phyloP scores from a whole-genome alignment of 2,888 invertebrate genomes.

The Dexiosoma caninum region DNA sequence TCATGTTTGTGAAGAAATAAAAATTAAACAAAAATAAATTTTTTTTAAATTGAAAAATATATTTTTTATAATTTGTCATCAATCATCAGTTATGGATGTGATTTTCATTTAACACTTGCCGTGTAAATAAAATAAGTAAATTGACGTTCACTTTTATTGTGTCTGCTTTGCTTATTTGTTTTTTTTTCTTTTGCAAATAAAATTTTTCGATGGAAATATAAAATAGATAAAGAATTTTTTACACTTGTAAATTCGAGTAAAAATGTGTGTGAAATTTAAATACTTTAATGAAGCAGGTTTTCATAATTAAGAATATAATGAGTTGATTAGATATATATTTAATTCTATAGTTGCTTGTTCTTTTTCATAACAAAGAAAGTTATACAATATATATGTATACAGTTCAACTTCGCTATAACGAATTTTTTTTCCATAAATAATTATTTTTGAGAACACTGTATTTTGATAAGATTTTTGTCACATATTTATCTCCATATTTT shows the following conservation, averaged over 20 bases:
- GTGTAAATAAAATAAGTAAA: conserved; percentile 39
- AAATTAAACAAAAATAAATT: too few relatives aligned
- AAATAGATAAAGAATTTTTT: not conserved
- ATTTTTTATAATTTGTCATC: conserved; percentile 32
- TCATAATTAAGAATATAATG: conserved; percentile 45
- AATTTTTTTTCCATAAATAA: too few relatives aligned
- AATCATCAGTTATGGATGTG: conserved; percentile 46
- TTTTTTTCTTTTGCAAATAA: not conserved
- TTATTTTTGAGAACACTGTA: too few relatives aligned
- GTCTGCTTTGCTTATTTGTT: not conserved
- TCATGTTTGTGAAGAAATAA: not conserved
- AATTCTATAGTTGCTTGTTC: not conserved
- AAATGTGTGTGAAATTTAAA: not conserved
- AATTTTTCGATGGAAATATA: not conserved
- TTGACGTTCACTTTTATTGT: not conserved
- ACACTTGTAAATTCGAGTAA: not conserved
- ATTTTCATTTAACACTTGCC: conserved; percentile 46
- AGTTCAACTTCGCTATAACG: too few relatives aligned
- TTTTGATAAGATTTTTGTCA: too few relatives aligned
- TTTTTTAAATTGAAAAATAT: not conserved
- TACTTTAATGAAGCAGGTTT: not conserved
- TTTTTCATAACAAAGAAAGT: not conserved
- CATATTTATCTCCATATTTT: too few relatives aligned
- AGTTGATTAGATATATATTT: conserved; percentile 51
- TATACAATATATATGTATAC: too few relatives aligned